phyloP scores from a whole-genome alignment of 2,113 vertebrate species.

The Formicarius rufipectus region DNA sequence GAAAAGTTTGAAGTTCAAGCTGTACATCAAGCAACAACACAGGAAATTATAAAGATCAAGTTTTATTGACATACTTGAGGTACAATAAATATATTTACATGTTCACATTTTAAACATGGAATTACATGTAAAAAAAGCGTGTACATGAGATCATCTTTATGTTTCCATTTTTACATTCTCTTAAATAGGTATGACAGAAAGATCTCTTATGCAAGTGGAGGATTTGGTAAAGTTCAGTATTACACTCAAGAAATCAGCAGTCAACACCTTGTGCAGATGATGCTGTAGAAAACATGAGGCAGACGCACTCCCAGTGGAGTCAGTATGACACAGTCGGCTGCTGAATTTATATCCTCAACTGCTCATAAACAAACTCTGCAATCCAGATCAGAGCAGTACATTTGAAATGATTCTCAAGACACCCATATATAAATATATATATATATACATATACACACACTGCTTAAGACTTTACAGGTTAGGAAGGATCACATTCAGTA shows the following conservation, averaged over 20 bases:
- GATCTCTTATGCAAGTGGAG: neutral
- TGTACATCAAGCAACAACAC: neutral
- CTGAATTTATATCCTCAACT: constrained; percentile 35
- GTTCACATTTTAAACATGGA: constrained; percentile 28
- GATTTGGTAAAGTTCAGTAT: neutral
- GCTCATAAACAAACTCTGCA: constrained; percentile 40
- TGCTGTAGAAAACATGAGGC: constrained; percentile 26
- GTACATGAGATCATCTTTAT: constrained; percentile 50
- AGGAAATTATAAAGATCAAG: neutral
- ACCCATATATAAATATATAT: neutral
- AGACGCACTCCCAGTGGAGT: constrained; percentile 42
- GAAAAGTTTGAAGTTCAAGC: neutral
- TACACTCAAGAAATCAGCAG: neutral
- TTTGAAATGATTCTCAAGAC: neutral
- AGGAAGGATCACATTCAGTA: constrained; percentile 73
- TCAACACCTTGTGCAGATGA: neutral
- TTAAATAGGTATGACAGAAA: neutral
- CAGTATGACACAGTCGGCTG: constrained; percentile 25
- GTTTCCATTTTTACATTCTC: constrained; percentile 61
- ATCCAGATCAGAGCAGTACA: constrained; percentile 41
- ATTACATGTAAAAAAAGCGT: constrained; percentile 32
- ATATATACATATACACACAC: neutral
- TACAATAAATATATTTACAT: constrained; percentile 53
- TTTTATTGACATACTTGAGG: constrained; percentile 57
- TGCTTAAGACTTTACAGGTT: constrained; percentile 44